Evolutionary conservation across 2,888 invertebrate genomes (phyloP).

Genomic region (Troglohyphantes excavatus): DNA sequence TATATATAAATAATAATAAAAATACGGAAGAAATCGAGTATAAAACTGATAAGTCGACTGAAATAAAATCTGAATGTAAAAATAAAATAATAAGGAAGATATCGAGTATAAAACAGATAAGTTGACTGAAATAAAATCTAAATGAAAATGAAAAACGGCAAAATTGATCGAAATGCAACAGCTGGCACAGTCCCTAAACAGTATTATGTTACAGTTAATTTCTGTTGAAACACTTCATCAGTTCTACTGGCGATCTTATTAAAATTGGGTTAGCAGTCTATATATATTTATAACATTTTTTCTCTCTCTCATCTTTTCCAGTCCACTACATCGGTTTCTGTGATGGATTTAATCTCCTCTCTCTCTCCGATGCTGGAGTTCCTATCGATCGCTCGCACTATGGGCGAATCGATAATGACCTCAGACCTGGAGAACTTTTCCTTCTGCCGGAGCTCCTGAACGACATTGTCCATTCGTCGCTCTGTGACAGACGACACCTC

Average conservation of each 20-base stretch:
- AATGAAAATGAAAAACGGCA: background rate
- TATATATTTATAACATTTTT: background rate
- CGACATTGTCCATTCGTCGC: slow-evolving; percentile 68
- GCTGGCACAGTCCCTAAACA: slow-evolving; percentile 25
- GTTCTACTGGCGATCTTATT: background rate
- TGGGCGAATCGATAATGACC: slow-evolving; percentile 68
- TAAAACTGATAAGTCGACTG: too few species aligned
- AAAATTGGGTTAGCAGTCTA: slow-evolving; percentile 39
- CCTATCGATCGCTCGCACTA: slow-evolving; percentile 66
- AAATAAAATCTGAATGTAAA: background rate
- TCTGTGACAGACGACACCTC: slow-evolving; percentile 51
- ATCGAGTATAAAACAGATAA: too few species aligned
- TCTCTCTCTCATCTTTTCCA: slow-evolving; percentile 80
- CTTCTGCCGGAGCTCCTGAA: slow-evolving; percentile 67
- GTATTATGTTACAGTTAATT: slow-evolving; percentile 34
- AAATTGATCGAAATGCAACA: slow-evolving; percentile 17
- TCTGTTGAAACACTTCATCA: slow-evolving; percentile 24
- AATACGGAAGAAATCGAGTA: too few species aligned
- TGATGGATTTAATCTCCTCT: slow-evolving; percentile 79
- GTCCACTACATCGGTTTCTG: slow-evolving; percentile 79
- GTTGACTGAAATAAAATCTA: too few species aligned
- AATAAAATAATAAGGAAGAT: background rate
- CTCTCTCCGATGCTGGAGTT: slow-evolving; percentile 61
- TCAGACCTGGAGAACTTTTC: slow-evolving; percentile 69
- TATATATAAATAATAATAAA: too few species aligned